phyloP scores from a whole-genome alignment of 2,797 vertebrate genomes.

The Tangara arthus region DNA sequence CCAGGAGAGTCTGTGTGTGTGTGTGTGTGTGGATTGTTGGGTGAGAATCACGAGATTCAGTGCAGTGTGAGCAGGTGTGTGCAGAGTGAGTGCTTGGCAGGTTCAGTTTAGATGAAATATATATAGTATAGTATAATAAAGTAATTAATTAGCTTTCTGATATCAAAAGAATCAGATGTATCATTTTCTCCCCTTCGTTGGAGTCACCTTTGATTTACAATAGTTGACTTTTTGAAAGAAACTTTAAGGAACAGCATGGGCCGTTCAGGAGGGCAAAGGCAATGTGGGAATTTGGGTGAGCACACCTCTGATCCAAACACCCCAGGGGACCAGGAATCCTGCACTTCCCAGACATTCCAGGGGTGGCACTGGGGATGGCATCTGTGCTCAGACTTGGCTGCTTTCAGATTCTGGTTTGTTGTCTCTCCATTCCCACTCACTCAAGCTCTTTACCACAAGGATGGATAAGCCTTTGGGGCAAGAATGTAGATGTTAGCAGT shows the following conservation, averaged over 20 bases:
- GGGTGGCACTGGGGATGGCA: background rate
- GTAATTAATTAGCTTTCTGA: background rate
- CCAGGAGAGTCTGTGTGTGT: too few relatives aligned
- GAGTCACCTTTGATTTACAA: background rate
- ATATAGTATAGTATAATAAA: background rate
- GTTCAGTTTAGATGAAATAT: background rate
- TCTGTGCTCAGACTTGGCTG: background rate
- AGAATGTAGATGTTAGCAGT: background rate
- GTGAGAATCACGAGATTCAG: background rate
- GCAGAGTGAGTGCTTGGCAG: background rate
- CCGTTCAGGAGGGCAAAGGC: background rate
- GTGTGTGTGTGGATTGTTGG: background rate
- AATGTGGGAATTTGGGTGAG: accelerated
- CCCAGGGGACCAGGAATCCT: accelerated
- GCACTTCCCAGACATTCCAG: too few relatives aligned
- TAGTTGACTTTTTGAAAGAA: background rate
- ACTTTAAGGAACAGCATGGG: background rate
- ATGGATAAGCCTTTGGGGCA: background rate
- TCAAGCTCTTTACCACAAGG: background rate
- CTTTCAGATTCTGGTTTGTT: background rate
- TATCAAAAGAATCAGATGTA: background rate
- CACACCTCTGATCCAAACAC: accelerated
- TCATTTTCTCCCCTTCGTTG: background rate
- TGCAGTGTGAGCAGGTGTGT: background rate
- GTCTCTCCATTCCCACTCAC: background rate